Conservation (phyloP, 2,888 invertebrate genomes). For the Trachelus tabidus region DNA sequence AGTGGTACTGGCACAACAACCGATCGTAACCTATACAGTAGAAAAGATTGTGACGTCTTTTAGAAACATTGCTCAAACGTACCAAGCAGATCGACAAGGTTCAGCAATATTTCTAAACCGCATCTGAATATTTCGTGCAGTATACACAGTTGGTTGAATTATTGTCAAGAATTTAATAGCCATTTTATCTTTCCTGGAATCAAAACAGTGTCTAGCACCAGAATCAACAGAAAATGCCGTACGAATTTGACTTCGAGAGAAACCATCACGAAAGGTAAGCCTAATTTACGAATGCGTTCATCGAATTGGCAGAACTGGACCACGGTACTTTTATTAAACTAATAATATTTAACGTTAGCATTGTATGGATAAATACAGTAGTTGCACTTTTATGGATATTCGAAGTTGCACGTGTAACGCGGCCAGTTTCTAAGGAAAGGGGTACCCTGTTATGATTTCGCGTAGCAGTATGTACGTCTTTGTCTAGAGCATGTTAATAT, state of each 20-base stretch:
- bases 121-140: too few species aligned
- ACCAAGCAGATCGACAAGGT: too few species aligned
- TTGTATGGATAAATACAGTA: not conserved
- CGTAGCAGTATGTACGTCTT: not conserved
- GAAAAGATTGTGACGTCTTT: too few species aligned
- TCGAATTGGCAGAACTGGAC: not conserved
- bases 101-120: too few species aligned
- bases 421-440: not conserved
- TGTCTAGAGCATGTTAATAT: not conserved
- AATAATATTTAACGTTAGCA: not conserved
- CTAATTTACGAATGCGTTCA: not conserved
- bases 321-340: not conserved
- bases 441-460: not conserved
- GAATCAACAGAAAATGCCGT: not conserved
- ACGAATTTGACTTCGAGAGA: not conserved
- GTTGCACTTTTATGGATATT: too few species aligned
- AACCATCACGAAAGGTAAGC: not conserved
- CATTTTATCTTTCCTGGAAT: not conserved
- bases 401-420: not conserved
- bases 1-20: not conserved
- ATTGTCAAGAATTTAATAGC: not conserved
- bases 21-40: not conserved
- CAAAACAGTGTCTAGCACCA: not conserved
- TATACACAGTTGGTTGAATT: not conserved
- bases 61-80: too few species aligned